These are phyloP conservation scores for Hassar affinis DNA, from an alignment of 2,113 vertebrate genomes.

Conservation along the genomic window DNA sequence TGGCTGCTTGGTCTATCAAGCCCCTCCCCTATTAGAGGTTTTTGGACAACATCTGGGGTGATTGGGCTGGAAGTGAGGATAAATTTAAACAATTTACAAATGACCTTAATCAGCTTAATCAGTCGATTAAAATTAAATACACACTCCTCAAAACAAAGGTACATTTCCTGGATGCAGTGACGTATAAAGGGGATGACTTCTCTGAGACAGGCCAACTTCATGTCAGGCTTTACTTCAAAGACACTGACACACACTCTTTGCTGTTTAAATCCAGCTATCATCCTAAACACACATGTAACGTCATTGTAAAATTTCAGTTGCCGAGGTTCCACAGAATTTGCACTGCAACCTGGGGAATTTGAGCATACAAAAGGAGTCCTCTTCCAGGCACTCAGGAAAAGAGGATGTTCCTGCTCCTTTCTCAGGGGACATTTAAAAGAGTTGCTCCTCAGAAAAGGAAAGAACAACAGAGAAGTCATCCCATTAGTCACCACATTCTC, in stretches of 20 bases:
- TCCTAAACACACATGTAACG: neutral
- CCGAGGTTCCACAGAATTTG: neutral
- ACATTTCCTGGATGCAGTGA: neutral
- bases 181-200: neutral
- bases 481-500: neutral
- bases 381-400: neutral
- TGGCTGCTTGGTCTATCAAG: neutral
- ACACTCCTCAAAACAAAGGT: neutral
- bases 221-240: neutral
- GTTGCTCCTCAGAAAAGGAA: neutral
- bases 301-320: neutral
- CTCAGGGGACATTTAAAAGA: neutral
- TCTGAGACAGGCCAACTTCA: neutral
- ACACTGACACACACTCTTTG: neutral
- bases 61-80: neutral
- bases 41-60: slow-evolving; percentile 30
- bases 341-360: neutral
- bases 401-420: neutral
- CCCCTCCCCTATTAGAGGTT: neutral
- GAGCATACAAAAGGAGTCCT: too few relatives aligned
- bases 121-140: neutral
- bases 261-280: neutral
- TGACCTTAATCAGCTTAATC: neutral
- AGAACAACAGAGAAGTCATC: neutral
- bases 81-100: neutral